Percentiles rank a stretch among this genome's conserved stretches.
These are phyloP conservation scores for Perizoma flavofasciatum DNA, from an alignment of 2,888 invertebrate genomes.

Conservation along the genomic window DNA sequence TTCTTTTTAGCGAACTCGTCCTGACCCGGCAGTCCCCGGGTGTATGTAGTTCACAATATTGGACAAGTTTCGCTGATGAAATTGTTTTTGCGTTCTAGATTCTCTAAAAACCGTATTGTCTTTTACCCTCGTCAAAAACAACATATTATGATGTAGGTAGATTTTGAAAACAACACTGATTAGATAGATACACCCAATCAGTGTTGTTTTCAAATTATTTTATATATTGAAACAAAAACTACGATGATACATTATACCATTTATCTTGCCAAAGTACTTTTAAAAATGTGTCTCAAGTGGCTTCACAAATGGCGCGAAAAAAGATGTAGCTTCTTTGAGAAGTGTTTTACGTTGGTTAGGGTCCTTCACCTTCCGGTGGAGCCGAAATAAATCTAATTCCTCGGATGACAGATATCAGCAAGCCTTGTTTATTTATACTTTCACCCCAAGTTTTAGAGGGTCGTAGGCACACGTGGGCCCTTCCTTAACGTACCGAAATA, in stretches of 20 bases:
- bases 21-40: constrained; percentile 52
- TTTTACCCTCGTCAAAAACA: constrained; percentile 30
- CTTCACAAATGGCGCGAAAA: constrained; percentile 47
- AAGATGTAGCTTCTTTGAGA: constrained; percentile 34
- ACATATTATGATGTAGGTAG: constrained; percentile 22
- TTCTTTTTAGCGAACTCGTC: constrained; percentile 60
- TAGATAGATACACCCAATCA: constrained; percentile 21
- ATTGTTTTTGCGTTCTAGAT: constrained; percentile 40
- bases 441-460: constrained; percentile 69
- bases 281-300: constrained; percentile 36
- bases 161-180: no score
- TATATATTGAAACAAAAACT: constrained; percentile 24
- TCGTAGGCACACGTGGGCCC: constrained; percentile 67
- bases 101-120: constrained; percentile 26
- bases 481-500: constrained; percentile 72
- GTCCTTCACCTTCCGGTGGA: constrained; percentile 77
- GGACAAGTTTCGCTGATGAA: constrained; percentile 59
- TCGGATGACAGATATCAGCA: constrained; percentile 83
- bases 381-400: constrained; percentile 81
- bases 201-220: constrained; percentile 15
- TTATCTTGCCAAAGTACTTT: constrained; percentile 35
- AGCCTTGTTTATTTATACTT: constrained; percentile 83
- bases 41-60: constrained; percentile 65
- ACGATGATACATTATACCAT: constrained; percentile 27
- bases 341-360: constrained; percentile 60